Evolutionary conservation across 1,140 invertebrate species (phyloP).

Genomic region (Anadara kagoshimensis): DNA sequence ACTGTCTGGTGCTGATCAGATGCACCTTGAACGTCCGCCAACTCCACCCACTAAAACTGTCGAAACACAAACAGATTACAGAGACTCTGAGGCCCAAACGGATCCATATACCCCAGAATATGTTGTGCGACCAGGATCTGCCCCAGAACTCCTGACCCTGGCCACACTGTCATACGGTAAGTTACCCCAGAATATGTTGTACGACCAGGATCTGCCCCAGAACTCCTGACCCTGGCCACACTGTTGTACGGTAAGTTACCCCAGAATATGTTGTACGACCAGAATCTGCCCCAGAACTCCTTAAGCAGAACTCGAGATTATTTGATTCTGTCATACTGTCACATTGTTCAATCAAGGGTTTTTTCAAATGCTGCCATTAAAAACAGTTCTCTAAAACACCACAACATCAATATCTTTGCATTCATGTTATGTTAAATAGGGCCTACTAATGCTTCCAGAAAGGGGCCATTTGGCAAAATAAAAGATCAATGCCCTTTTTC

Average conservation of each 20-base stretch:
- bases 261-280: slow-evolving; percentile 78
- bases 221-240: slow-evolving; percentile 79
- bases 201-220: slow-evolving; percentile 76
- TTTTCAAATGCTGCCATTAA: not conserved
- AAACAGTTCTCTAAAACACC: too few species aligned
- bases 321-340: slow-evolving; percentile 77
- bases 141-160: slow-evolving; percentile 79
- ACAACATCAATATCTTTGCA: too few species aligned
- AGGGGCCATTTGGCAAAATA: too few species aligned
- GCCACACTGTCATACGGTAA: slow-evolving; percentile 79
- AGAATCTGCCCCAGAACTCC: slow-evolving; percentile 78
- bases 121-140: slow-evolving; percentile 74
- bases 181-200: slow-evolving; percentile 79
- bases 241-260: slow-evolving; percentile 77
- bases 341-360: not conserved
- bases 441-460: too few species aligned
- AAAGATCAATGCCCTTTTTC: too few species aligned
- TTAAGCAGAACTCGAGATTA: slow-evolving; percentile 79
- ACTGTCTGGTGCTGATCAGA: slow-evolving; percentile 56
- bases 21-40: slow-evolving; percentile 50
- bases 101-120: slow-evolving; percentile 83
- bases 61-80: slow-evolving; percentile 81
- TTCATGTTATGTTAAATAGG: too few species aligned
- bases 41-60: slow-evolving; percentile 71
- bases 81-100: slow-evolving; percentile 86